A percentile compares a stretch with the other conserved stretches of the same genome.
These are phyloP conservation scores for Leucoraja erinaceus DNA, from an alignment of 2,113 vertebrate genomes.

Conservation along the genomic window DNA sequence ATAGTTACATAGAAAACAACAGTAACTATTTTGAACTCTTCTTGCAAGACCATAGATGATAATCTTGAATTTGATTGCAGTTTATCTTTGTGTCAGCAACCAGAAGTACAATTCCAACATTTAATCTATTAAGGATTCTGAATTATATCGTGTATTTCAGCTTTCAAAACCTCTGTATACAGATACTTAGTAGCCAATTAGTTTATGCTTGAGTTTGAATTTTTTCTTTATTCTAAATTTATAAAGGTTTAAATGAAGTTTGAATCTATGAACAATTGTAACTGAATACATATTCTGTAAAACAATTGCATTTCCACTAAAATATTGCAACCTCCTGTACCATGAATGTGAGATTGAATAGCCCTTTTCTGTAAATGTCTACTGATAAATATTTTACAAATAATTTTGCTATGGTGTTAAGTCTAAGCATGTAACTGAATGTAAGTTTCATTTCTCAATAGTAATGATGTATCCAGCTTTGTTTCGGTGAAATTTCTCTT, in stretches of 20 bases:
- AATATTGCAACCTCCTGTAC: background rate
- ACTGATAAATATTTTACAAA: slow-evolving; percentile 3
- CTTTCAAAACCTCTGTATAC: background rate
- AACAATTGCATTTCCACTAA: slow-evolving; percentile 8
- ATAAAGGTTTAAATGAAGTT: background rate
- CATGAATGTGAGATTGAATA: background rate
- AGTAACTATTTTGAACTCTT: background rate
- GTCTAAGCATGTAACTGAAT: background rate
- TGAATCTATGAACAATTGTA: background rate
- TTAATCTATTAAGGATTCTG: slow-evolving; percentile 15
- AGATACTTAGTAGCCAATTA: background rate
- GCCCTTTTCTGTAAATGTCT: background rate
- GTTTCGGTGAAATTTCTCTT: background rate
- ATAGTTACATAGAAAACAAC: slow-evolving; percentile 28
- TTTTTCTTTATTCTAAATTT: background rate
- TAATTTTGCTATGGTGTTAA: slow-evolving; percentile 18
- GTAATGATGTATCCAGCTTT: background rate
- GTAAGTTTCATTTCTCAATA: background rate
- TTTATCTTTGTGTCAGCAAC: background rate
- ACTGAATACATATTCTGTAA: slow-evolving; percentile 5
- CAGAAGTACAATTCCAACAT: background rate
- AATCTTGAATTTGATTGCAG: slow-evolving; percentile 18
- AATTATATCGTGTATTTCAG: background rate
- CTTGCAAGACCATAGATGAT: background rate
- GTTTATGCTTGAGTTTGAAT: slow-evolving; percentile 8